Conservation (phyloP, 2,888 invertebrate species). For the Dione juno region DNA sequence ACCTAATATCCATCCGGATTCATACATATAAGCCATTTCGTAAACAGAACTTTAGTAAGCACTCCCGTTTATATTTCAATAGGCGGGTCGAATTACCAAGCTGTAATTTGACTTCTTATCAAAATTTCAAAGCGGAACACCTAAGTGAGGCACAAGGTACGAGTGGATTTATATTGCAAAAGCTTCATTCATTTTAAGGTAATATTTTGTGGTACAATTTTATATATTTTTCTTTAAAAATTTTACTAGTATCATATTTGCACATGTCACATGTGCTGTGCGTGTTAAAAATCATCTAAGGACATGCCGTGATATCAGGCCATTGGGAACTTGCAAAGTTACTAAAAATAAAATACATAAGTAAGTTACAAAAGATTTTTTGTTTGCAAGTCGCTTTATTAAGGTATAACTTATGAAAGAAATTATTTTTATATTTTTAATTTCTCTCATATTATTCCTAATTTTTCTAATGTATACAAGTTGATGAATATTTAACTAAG, state of each 20-base stretch:
- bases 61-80: constrained; percentile 9
- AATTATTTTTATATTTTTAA: not conserved
- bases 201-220: not conserved
- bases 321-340: constrained; percentile 4
- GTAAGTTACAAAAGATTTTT: not conserved
- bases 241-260: too few relatives aligned
- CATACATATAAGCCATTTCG: not conserved
- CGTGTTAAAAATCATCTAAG: constrained; percentile 12
- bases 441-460: too few relatives aligned
- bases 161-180: not conserved
- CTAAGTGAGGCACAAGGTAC: not conserved
- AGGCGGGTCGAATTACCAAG: constrained; percentile 13
- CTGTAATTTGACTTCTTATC: constrained; percentile 21
- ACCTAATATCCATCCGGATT: not conserved
- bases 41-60: not conserved
- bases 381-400: constrained; percentile 8
- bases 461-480: too few relatives aligned
- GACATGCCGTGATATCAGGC: not conserved
- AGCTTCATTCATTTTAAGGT: constrained; percentile 1
- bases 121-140: constrained; percentile 13
- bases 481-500: too few relatives aligned
- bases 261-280: not conserved
- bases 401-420: constrained; percentile 2
- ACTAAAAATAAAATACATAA: constrained; percentile 5
- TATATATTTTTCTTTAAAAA: not conserved